Conservation (phyloP, 2,113 vertebrate genomes). For the Platysternon megacephalum region DNA sequence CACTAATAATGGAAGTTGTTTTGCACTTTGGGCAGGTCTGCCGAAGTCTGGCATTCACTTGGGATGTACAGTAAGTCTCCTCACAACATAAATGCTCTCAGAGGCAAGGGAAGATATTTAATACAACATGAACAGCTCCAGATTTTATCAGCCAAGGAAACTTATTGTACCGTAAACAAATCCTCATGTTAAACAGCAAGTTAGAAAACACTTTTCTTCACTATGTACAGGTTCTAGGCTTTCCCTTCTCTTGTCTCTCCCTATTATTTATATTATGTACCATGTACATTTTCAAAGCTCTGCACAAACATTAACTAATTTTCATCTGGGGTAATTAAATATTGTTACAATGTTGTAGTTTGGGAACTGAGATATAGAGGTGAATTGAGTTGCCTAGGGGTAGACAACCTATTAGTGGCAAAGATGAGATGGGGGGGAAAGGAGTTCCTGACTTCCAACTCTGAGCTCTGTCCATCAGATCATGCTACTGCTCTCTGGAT, state of each 20-base stretch:
- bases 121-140: not conserved
- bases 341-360: conserved; percentile 22
- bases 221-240: conserved; percentile 23
- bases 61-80: not conserved
- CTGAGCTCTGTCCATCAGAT: not conserved
- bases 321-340: conserved; percentile 51
- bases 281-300: conserved; percentile 30
- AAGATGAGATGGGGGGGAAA: conserved; percentile 11
- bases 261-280: not conserved
- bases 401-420: conserved; percentile 42
- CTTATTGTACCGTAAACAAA: not conserved
- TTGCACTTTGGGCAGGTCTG: conserved; percentile 15
- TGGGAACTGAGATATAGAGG: not conserved
- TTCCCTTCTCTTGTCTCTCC: not conserved
- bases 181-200: conserved; percentile 6
- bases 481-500: conserved; percentile 11
- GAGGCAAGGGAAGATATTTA: not conserved
- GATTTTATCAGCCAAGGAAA: conserved; percentile 11
- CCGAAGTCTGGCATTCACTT: not conserved
- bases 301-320: conserved; percentile 3
- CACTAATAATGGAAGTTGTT: conserved; percentile 54
- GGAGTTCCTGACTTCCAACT: conserved; percentile 32
- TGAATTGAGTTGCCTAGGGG: conserved; percentile 20
- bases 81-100: not conserved
- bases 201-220: not conserved